Evolutionary conservation across 2,888 invertebrate species (phyloP).

Genomic region (Fragum whitleyi): DNA sequence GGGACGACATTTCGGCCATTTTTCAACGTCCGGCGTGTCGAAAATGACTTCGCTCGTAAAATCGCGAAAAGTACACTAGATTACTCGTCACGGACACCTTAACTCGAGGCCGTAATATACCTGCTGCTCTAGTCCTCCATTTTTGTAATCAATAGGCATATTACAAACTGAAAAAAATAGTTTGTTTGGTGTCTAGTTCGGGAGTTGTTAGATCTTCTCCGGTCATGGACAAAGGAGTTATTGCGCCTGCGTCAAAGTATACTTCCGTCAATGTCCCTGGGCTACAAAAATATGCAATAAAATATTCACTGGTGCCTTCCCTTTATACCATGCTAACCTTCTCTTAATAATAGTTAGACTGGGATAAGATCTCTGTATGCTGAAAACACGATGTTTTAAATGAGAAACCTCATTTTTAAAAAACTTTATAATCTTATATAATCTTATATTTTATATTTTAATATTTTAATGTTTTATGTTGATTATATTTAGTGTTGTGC

Average conservation of each 20-base stretch:
- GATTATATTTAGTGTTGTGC: too few relatives aligned
- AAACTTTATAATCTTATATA: too few relatives aligned
- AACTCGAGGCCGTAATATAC: constrained; percentile 86
- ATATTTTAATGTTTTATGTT: too few relatives aligned
- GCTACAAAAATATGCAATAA: too few relatives aligned
- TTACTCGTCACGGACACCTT: neutral
- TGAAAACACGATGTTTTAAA: too few relatives aligned
- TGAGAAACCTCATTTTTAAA: too few relatives aligned
- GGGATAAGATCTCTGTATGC: too few relatives aligned
- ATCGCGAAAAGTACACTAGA: neutral
- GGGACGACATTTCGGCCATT: constrained; percentile 15
- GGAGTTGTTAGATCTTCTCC: constrained; percentile 38
- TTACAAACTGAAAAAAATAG: constrained; percentile 74
- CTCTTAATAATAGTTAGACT: too few relatives aligned
- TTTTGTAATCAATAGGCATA: constrained; percentile 99
- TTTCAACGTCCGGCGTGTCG: constrained; percentile 4
- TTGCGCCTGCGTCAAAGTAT: constrained; percentile 41
- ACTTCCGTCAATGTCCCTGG: neutral
- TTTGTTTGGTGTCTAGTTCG: constrained; percentile 35
- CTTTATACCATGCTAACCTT: too few relatives aligned
- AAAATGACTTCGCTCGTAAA: neutral
- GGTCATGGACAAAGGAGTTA: constrained; percentile 59
- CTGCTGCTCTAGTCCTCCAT: constrained; percentile 99
- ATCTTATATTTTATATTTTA: too few relatives aligned
- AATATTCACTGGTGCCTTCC: too few relatives aligned